These are phyloP conservation scores for Charanyca ferruginea DNA, from an alignment of 2,888 invertebrate genomes.

Conservation along the genomic window DNA sequence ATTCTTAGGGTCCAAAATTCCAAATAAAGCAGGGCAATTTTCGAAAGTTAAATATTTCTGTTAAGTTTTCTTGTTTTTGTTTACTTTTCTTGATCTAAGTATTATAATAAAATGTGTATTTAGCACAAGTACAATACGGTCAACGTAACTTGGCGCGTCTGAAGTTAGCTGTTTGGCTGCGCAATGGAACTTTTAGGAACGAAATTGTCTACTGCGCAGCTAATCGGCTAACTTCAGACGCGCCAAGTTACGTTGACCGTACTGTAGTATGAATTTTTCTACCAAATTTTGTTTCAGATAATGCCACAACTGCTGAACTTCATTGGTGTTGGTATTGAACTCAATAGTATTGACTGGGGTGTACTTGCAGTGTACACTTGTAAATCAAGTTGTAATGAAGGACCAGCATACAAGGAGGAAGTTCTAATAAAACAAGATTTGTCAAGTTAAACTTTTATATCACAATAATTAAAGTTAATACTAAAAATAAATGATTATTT, in stretches of 20 bases:
- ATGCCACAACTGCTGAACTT: constrained; percentile 95
- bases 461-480: constrained; percentile 41
- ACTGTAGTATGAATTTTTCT: not conserved
- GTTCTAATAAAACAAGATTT: constrained; percentile 97
- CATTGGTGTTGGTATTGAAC: constrained; percentile 92
- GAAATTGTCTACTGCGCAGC: no score
- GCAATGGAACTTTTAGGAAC: no score
- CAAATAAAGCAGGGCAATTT: no score
- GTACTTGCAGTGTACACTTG: constrained; percentile 97
- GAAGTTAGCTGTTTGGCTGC: no score
- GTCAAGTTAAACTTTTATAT: constrained; percentile 72
- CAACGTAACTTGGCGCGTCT: no score
- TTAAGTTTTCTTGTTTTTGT: no score
- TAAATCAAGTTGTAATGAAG: constrained; percentile 93
- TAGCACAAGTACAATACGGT: no score
- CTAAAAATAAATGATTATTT: constrained; percentile 56
- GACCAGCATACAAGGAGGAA: constrained; percentile 94
- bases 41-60: no score
- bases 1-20: not conserved
- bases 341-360: constrained; percentile 96
- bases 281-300: constrained; percentile 89
- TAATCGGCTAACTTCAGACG: no score
- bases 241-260: no score
- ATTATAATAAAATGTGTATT: no score
- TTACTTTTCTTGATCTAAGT: no score